Percentiles rank a stretch among this genome's conserved stretches.
These are phyloP conservation scores for Mechanitis messenoides DNA, from an alignment of 2,888 invertebrate genomes.

Conservation along the genomic window DNA sequence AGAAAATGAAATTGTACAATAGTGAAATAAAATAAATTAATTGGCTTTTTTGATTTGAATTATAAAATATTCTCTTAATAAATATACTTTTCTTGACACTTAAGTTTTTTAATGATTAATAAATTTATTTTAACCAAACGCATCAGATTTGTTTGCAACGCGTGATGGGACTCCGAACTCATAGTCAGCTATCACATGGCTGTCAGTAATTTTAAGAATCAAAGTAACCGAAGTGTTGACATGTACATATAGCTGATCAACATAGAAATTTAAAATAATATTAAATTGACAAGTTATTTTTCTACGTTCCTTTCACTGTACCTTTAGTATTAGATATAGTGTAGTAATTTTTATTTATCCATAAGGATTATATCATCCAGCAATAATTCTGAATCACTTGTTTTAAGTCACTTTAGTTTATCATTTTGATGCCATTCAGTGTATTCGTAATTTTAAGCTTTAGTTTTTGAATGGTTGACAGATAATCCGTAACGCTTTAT, in stretches of 20 bases:
- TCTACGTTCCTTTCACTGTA: constrained; percentile 69
- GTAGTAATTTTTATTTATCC: constrained; percentile 37
- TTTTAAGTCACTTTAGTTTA: constrained; percentile 29
- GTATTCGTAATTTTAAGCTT: constrained; percentile 46
- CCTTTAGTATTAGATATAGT: constrained; percentile 44
- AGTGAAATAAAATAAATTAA: too few species aligned
- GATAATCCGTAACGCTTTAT: constrained; percentile 75
- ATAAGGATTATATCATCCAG: constrained; percentile 39
- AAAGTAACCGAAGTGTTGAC: constrained; percentile 72
- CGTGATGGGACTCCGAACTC: constrained; percentile 62
- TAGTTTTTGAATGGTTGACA: constrained; percentile 53
- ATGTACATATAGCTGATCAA: constrained; percentile 74
- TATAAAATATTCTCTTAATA: too few species aligned
- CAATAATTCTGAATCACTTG: constrained; percentile 38
- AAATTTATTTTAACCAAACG: constrained; percentile 31
- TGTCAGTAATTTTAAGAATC: constrained; percentile 75
- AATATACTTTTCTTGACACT: constrained; percentile 7
- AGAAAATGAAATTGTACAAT: neutral
- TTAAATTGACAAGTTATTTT: constrained; percentile 74
- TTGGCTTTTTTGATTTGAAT: too few species aligned
- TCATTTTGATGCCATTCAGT: constrained; percentile 30
- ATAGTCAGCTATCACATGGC: constrained; percentile 77
- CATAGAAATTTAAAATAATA: constrained; percentile 70
- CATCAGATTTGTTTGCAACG: constrained; percentile 67
- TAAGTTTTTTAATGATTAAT: constrained; percentile 13